Evolutionary conservation across 2,113 vertebrate species (phyloP).

Genomic region (Pagrus major): DNA sequence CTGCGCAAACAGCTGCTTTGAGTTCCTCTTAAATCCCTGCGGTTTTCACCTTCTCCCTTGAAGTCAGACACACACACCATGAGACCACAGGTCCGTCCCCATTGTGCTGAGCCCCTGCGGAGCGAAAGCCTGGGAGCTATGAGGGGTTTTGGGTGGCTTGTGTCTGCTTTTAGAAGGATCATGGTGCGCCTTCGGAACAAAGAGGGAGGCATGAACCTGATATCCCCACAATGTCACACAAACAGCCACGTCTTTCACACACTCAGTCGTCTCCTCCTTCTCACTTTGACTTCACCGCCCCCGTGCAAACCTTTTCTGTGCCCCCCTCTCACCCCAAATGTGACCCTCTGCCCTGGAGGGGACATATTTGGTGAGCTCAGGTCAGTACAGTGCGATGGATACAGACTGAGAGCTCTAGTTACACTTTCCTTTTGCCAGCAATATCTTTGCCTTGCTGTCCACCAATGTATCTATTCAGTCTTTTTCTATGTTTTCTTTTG

Average conservation of each 20-base stretch:
- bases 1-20: slow-evolving; percentile 64
- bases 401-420: slow-evolving; percentile 16
- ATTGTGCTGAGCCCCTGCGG: slow-evolving; percentile 52
- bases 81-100: slow-evolving; percentile 45
- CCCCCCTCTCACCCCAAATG: slow-evolving; percentile 16
- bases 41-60: slow-evolving; percentile 60
- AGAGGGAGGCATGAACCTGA: slow-evolving; percentile 77
- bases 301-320: slow-evolving; percentile 37
- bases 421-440: slow-evolving; percentile 20
- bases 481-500: slow-evolving; percentile 5
- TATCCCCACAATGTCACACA: slow-evolving; percentile 73
- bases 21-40: slow-evolving; percentile 45
- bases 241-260: slow-evolving; percentile 67
- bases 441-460: not conserved
- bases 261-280: slow-evolving; percentile 37
- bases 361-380: slow-evolving; percentile 55
- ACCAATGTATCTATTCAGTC: no score
- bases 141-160: slow-evolving; percentile 75
- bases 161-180: slow-evolving; percentile 64
- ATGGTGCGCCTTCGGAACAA: slow-evolving; percentile 70
- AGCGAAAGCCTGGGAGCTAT: slow-evolving; percentile 63
- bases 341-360: slow-evolving; percentile 50
- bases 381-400: slow-evolving; percentile 39
- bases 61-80: slow-evolving; percentile 63
- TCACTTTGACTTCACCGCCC: slow-evolving; percentile 51